These are phyloP conservation scores for Cheilosia vernalis DNA, from an alignment of 2,888 invertebrate species.

Conservation along the genomic window DNA sequence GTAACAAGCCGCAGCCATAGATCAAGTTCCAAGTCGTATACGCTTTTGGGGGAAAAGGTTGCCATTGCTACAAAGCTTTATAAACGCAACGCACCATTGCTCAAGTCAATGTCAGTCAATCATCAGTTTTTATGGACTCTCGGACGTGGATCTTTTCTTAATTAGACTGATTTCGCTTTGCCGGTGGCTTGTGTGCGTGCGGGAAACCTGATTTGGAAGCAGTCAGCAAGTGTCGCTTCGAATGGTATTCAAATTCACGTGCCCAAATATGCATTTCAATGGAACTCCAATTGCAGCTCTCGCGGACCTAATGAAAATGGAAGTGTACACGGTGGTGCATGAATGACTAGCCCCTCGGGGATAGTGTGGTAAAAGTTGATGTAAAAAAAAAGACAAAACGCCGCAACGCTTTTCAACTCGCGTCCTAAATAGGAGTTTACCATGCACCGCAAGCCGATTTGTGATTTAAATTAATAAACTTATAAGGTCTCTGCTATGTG, in stretches of 20 bases:
- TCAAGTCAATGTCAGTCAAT: conserved; percentile 23
- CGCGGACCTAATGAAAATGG: conserved; percentile 58
- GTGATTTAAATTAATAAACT: conserved; percentile 72
- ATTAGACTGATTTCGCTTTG: conserved; percentile 44
- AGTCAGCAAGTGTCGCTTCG: conserved; percentile 44
- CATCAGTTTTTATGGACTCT: conserved; percentile 48
- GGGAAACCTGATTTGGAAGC: conserved; percentile 49
- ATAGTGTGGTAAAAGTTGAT: conserved; percentile 39
- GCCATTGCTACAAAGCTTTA: conserved; percentile 29
- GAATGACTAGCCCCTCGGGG: conserved; percentile 54
- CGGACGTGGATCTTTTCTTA: conserved; percentile 68
- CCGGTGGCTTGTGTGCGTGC: not conserved
- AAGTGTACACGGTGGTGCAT: conserved; percentile 46
- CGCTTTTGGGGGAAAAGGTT: conserved; percentile 17
- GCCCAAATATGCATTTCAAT: conserved; percentile 69
- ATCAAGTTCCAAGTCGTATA: conserved; percentile 18
- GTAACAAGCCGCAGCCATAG: conserved; percentile 38
- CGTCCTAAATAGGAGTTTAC: conserved; percentile 53
- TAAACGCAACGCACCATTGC: conserved; percentile 23
- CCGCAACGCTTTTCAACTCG: conserved; percentile 31
- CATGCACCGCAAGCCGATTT: conserved; percentile 37
- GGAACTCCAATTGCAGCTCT: conserved; percentile 54
- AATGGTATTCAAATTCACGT: conserved; percentile 74
- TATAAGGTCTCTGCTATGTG: conserved; percentile 62
- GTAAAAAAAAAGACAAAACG: conserved; percentile 45